Evolutionary conservation across 1,140 invertebrate species (phyloP).

Genomic region (Drosophila hydei): DNA sequence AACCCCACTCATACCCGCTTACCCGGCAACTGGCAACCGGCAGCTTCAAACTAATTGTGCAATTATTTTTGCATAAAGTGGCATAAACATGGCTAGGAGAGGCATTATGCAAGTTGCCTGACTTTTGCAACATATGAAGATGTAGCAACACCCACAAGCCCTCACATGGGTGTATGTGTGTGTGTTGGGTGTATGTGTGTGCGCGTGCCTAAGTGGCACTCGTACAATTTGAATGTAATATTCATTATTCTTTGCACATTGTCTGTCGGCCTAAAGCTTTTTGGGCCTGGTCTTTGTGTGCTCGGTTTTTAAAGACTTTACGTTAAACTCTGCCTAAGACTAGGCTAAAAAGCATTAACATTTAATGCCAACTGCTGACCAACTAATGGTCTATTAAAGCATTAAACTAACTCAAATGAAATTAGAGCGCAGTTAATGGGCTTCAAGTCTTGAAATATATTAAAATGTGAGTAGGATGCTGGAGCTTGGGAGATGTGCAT

Average conservation of each 20-base stretch:
- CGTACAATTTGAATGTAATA: conserved; percentile 81
- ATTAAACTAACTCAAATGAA: neutral
- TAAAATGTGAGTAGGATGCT: too few species aligned
- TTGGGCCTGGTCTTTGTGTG: conserved; percentile 13
- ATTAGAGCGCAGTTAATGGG: too few species aligned
- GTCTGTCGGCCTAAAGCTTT: conserved; percentile 53
- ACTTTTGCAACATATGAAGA: conserved; percentile 75
- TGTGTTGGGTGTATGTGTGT: conserved; percentile 18
- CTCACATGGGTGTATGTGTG: neutral
- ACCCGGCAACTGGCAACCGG: conserved; percentile 32
- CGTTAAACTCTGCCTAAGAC: conserved; percentile 5
- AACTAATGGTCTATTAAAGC: conserved; percentile 6
- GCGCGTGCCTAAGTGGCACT: conserved; percentile 78
- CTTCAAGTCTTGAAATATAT: too few species aligned
- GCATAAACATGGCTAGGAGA: conserved; percentile 83
- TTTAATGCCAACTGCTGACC: neutral
- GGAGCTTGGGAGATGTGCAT: too few species aligned
- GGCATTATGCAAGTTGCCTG: conserved; percentile 82
- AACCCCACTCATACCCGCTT: neutral
- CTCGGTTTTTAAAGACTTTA: conserved; percentile 33
- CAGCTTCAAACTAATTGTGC: conserved; percentile 84
- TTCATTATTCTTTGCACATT: conserved; percentile 80
- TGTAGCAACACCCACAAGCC: conserved; percentile 41
- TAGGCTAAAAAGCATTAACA: conserved; percentile 7
- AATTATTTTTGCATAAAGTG: conserved; percentile 84